A percentile compares a stretch with the other conserved stretches of the same genome.
These are phyloP conservation scores for Tenualosa ilisha DNA, from an alignment of 2,797 vertebrate genomes.

Conservation along the genomic window DNA sequence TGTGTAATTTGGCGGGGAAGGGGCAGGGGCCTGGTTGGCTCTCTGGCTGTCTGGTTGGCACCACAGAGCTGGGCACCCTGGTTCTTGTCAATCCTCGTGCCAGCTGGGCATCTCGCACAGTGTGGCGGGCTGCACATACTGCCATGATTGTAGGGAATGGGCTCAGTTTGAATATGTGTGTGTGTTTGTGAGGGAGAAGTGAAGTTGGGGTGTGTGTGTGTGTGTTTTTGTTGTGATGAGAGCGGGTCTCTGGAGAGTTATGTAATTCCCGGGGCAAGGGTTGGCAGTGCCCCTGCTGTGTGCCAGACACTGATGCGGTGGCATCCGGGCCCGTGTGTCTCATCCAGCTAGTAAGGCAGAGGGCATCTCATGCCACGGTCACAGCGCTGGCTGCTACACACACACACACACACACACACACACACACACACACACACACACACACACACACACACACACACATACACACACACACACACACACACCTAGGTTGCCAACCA, in stretches of 20 bases:
- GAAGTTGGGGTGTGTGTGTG: not conserved
- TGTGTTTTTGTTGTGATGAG: not conserved
- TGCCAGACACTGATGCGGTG: slow-evolving; percentile 30
- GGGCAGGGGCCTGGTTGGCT: not conserved
- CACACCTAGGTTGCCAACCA: not conserved
- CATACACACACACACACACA: not conserved
- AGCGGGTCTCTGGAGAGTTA: slow-evolving; percentile 38
- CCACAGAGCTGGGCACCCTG: not conserved
- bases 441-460: not conserved
- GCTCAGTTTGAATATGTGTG: not conserved
- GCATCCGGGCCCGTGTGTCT: not conserved
- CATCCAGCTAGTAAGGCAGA: not conserved
- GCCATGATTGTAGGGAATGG: not conserved
- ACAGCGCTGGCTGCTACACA: not conserved
- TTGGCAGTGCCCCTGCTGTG: slow-evolving; percentile 28
- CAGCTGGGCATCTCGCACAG: not conserved
- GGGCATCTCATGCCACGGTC: not conserved
- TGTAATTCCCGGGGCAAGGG: slow-evolving; percentile 41
- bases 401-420: not conserved
- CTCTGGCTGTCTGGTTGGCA: not conserved
- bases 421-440: not conserved
- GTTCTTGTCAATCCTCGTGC: not conserved
- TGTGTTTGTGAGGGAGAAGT: too few species aligned
- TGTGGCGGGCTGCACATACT: not conserved
- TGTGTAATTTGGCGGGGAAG: slow-evolving; percentile 3